phyloP scores from a whole-genome alignment of 2,113 vertebrate genomes.

The Limnothrissa miodon region DNA sequence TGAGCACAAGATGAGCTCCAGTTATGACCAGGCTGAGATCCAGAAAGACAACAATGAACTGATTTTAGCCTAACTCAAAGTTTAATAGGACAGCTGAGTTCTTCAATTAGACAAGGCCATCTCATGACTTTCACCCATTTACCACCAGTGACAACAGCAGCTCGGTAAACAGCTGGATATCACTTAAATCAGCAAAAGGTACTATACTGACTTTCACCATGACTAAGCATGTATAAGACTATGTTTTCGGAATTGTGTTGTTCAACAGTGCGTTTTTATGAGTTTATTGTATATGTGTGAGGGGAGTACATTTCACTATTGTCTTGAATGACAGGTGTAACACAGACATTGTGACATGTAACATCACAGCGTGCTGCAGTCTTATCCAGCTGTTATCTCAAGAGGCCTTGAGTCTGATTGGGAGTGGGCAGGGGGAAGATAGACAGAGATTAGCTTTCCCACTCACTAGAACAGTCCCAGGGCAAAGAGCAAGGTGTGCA shows the following conservation, averaged over 20 bases:
- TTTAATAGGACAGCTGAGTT: conserved; percentile 3
- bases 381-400: conserved; percentile 4
- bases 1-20: background rate
- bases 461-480: background rate
- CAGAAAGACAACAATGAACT: background rate
- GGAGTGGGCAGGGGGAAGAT: background rate
- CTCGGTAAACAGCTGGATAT: background rate
- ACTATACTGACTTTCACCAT: background rate
- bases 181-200: background rate
- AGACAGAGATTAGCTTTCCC: background rate
- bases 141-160: background rate
- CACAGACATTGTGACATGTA: background rate
- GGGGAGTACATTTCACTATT: background rate
- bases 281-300: conserved; percentile 2
- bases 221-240: background rate
- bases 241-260: background rate
- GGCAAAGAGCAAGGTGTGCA: conserved; percentile 20
- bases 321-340: background rate
- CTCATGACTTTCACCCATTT: background rate
- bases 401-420: background rate
- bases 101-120: background rate
- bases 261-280: background rate
- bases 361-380: background rate
- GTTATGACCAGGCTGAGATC: background rate
- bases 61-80: background rate